These are phyloP conservation scores for Ammodytes dubius DNA, from an alignment of 2,113 vertebrate genomes.

Conservation along the genomic window DNA sequence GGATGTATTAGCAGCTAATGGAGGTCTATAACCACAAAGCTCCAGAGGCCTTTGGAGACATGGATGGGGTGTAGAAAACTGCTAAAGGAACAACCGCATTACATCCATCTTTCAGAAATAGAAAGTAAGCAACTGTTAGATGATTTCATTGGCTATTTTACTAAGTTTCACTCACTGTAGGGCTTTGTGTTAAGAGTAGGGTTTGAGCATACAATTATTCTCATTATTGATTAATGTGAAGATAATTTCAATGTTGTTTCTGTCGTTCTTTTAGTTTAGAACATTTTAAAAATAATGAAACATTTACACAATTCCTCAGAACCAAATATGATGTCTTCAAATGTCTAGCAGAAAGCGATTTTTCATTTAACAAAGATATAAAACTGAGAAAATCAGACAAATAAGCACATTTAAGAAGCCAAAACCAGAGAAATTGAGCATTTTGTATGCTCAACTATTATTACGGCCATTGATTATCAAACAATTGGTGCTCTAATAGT, in stretches of 20 bases:
- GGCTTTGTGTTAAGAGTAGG: neutral
- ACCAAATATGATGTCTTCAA: neutral
- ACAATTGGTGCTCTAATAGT: too few relatives aligned
- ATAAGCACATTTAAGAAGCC: neutral
- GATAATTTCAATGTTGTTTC: too few relatives aligned
- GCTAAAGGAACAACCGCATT: neutral
- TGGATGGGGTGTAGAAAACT: constrained; percentile 31
- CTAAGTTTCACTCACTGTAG: too few relatives aligned
- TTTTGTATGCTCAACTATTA: too few relatives aligned
- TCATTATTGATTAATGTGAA: neutral
- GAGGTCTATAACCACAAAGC: constrained; percentile 25
- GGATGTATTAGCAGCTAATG: constrained; percentile 38
- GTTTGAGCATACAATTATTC: neutral
- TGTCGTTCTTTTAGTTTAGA: neutral
- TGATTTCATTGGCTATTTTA: too few relatives aligned
- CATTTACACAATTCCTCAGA: neutral
- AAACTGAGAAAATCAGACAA: neutral
- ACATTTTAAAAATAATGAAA: neutral
- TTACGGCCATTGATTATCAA: too few relatives aligned
- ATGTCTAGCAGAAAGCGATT: neutral
- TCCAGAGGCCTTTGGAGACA: constrained; percentile 23
- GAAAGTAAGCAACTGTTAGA: neutral
- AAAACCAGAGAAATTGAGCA: too few relatives aligned
- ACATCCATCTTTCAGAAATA: neutral
- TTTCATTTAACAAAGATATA: neutral